These are phyloP conservation scores for Melikaiella ostensackeni DNA, from an alignment of 2,888 invertebrate species.

Conservation along the genomic window DNA sequence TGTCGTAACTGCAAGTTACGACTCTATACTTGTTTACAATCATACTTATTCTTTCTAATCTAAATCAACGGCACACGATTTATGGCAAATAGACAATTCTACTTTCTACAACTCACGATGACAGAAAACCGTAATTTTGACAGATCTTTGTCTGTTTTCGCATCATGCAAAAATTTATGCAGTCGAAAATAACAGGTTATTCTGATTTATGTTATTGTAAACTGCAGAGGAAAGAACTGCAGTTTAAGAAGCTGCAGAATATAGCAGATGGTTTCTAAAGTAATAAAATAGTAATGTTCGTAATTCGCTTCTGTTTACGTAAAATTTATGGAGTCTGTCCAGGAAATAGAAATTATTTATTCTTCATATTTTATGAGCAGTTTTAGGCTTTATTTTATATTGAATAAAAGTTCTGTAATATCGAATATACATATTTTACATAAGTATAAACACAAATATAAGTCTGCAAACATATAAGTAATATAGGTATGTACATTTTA, in stretches of 20 bases:
- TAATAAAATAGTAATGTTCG: background rate
- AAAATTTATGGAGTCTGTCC: background rate
- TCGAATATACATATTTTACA: too few species aligned
- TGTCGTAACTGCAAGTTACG: background rate
- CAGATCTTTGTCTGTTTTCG: constrained; percentile 12
- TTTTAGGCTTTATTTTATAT: background rate
- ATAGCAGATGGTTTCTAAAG: background rate
- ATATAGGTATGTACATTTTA: too few species aligned
- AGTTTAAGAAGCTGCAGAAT: background rate
- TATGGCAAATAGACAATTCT: constrained; percentile 4
- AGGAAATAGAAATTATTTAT: background rate
- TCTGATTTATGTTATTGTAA: background rate
- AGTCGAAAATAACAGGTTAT: background rate
- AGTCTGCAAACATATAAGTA: too few species aligned
- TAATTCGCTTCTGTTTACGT: constrained; percentile 2
- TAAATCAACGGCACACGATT: background rate
- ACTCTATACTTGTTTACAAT: too few species aligned
- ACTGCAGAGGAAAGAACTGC: background rate
- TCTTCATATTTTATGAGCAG: background rate
- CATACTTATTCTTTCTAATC: background rate
- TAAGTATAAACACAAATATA: too few species aligned
- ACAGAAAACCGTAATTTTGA: constrained; percentile 18
- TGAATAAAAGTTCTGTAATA: too few species aligned
- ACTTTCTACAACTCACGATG: background rate
- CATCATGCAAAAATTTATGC: background rate